phyloP scores from a whole-genome alignment of 2,113 vertebrate species.

The Nyctereutes procyonoides region DNA sequence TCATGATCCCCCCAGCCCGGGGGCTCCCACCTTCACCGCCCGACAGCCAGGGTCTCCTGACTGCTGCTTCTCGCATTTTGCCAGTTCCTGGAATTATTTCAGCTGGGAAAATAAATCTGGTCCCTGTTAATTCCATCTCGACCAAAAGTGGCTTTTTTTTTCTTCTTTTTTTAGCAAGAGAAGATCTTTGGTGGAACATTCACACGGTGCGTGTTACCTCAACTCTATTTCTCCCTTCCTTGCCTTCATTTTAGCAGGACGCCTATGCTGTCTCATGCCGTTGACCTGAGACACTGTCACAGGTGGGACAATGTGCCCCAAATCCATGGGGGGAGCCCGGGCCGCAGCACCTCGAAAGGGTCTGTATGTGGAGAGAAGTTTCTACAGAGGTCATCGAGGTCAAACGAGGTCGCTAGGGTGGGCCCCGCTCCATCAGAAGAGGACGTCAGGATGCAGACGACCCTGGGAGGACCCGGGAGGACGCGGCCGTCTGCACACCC shows the following conservation, averaged over 20 bases:
- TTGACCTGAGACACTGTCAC: neutral
- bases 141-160: neutral
- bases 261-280: neutral
- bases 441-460: neutral
- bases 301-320: neutral
- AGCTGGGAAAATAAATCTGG: too few relatives aligned
- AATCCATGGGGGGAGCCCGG: neutral
- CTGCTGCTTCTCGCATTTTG: neutral
- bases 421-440: neutral
- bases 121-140: neutral
- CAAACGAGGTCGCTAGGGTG: neutral
- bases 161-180: neutral
- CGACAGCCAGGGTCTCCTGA: neutral
- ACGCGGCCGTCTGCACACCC: fast-evolving
- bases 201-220: too few relatives aligned
- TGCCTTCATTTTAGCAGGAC: neutral
- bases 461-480: neutral
- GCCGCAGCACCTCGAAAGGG: neutral
- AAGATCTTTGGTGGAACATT: neutral
- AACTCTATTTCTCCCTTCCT: neutral
- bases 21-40: neutral
- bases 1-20: neutral
- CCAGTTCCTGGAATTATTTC: neutral
- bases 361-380: too few relatives aligned
- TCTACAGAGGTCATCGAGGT: neutral